Conservation (phyloP, 2,797 vertebrate species). For the Adrianichthys oophorus region DNA sequence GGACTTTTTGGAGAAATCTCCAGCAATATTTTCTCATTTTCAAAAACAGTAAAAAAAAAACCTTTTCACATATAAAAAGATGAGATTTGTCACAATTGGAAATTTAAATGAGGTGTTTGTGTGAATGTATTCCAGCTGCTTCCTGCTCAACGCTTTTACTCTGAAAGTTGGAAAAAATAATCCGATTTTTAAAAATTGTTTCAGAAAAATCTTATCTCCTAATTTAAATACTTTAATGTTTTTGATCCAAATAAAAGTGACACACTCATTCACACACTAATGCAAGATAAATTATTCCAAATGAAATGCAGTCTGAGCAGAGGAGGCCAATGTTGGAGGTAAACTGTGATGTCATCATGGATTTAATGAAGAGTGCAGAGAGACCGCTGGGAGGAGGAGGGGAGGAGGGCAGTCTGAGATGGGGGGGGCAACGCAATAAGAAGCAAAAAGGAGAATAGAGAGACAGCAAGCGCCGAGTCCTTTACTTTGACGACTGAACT, state of each 20-base stretch:
- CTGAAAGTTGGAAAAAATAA: constrained; percentile 10
- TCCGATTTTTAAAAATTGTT: background rate
- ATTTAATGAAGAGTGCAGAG: constrained; percentile 64
- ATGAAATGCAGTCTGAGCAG: constrained; percentile 40
- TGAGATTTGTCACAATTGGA: no score
- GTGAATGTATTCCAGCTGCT: no score
- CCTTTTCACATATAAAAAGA: no score
- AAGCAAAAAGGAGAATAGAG: constrained; percentile 16
- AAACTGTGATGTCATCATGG: constrained; percentile 64
- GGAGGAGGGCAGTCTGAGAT: constrained; percentile 13
- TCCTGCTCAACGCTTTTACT: background rate
- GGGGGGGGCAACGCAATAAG: constrained; percentile 39
- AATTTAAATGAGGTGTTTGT: no score
- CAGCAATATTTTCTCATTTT: constrained; percentile 26
- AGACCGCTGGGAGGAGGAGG: constrained; percentile 37
- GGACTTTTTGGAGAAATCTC: no score
- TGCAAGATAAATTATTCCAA: constrained; percentile 41
- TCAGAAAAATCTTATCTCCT: no score
- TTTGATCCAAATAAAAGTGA: background rate
- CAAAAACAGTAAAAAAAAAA: background rate
- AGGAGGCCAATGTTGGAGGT: constrained; percentile 50
- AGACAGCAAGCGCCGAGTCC: constrained; percentile 30
- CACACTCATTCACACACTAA: background rate
- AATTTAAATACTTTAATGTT: constrained; percentile 1
- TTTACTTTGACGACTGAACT: constrained; percentile 42